Base-by-base conservation (phyloP, 2,797 vertebrate genomes). In the Tarsius wallacei region DNA sequence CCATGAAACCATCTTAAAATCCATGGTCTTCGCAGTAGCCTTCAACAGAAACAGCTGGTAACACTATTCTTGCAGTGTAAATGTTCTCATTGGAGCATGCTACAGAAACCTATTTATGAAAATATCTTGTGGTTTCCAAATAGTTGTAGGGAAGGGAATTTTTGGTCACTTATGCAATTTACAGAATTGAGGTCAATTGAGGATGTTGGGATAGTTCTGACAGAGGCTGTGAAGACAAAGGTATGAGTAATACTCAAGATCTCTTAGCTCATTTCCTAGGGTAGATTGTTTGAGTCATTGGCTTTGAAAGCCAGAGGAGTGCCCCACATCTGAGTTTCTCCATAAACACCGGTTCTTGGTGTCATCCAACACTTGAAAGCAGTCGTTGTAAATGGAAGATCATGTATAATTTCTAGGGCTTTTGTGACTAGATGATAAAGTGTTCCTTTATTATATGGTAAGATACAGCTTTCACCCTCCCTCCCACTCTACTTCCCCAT, bases 101-200 rank as follows among this genome's bases (percentile, higher is more conserved):
- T 55, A 63, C 28, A 83, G 91, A 96, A 97, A 97, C 70, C 95
- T 98, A 97, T 96, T 98, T 97, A 92, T 98, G 97, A 97, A 97
- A 98, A 98, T 98, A 98, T 47, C 97, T 96, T 94, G 94, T 96
- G 97, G 94, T 95, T 96, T 97, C 96, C 96, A 97, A 96, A 92
- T 95, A 97, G 97, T 96, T 91, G 93, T 33, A 96, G 96, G 64
- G 86, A 98, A 98, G 97, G 97, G 98, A 98, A 94, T 98, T 98
- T 98, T 97, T 93, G 93, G 97, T 95, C 97, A 97, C 96, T 98
- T 96, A 97, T 96, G 97, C 94, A 98, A 97, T 98, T 98, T 98
- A 59, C 96, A 86, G 97, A 98, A 98, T 98, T 47, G 98, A 98
- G 97, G 97, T 98, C 97, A 97, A 31, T 9, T 26, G 49, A 93